These are phyloP conservation scores for Beris morrisii DNA, from an alignment of 2,888 invertebrate species.

Conservation along the genomic window DNA sequence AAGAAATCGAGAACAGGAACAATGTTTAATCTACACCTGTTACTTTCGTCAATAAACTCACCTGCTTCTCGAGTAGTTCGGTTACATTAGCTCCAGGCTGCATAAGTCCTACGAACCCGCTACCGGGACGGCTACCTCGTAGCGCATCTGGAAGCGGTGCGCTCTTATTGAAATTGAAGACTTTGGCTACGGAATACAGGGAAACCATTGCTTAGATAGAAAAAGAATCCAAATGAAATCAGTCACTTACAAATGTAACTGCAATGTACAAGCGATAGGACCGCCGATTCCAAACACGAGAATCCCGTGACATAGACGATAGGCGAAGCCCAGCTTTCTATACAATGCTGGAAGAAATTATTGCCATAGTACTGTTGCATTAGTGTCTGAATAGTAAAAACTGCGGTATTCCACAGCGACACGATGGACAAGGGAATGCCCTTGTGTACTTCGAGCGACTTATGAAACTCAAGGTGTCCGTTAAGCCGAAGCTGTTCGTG, in stretches of 20 bases:
- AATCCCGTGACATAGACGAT: constrained; percentile 63
- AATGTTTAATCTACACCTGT: background rate
- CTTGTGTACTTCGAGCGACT: constrained; percentile 62
- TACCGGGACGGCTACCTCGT: constrained; percentile 54
- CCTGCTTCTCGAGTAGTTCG: constrained; percentile 69
- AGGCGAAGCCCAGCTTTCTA: constrained; percentile 58
- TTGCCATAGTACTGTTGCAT: constrained; percentile 62
- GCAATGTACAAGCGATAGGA: constrained; percentile 58
- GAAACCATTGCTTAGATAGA: constrained; percentile 21
- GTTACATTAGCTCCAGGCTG: constrained; percentile 59
- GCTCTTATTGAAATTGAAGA: constrained; percentile 63
- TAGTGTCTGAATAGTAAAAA: constrained; percentile 61
- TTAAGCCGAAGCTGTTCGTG: constrained; percentile 65
- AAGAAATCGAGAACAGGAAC: constrained; percentile 26
- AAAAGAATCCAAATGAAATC: background rate
- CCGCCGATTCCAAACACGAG: constrained; percentile 58
- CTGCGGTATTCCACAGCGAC: constrained; percentile 64
- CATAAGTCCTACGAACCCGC: constrained; percentile 53
- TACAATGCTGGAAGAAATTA: constrained; percentile 59
- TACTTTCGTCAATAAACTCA: constrained; percentile 39
- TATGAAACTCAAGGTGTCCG: constrained; percentile 71
- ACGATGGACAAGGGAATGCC: constrained; percentile 65
- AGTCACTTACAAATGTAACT: constrained; percentile 59
- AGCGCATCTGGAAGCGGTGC: constrained; percentile 66
- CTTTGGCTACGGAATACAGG: constrained; percentile 57